Percentiles rank a stretch among this genome's conserved stretches.
Evolutionary conservation across 1,140 invertebrate species (phyloP).

Genomic region (Drosophila oshimai): DNA sequence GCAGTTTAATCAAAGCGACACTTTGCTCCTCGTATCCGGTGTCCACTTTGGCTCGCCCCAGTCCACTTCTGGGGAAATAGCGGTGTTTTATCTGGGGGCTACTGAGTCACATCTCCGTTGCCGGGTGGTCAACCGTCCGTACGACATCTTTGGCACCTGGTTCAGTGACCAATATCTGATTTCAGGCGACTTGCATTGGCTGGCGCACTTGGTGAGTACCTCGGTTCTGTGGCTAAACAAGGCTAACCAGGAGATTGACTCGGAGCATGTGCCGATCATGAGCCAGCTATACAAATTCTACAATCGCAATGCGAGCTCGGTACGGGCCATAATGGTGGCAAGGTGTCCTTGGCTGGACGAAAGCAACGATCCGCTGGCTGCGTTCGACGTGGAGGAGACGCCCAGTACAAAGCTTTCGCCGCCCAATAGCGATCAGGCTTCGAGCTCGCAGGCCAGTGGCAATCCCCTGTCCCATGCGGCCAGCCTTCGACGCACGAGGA

Average conservation of each 20-base stretch:
- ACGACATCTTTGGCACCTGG: constrained; percentile 95
- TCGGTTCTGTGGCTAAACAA: constrained; percentile 93
- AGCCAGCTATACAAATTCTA: constrained; percentile 91
- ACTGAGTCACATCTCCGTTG: constrained; percentile 89
- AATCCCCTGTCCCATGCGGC: constrained; percentile 66
- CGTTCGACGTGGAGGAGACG: neutral
- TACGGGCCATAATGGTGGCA: constrained; percentile 82
- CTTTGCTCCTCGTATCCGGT: constrained; percentile 92
- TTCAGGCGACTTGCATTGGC: constrained; percentile 91
- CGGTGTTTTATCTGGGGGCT: constrained; percentile 89
- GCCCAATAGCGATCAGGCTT: neutral
- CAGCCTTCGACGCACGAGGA: constrained; percentile 45
- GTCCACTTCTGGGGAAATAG: constrained; percentile 93
- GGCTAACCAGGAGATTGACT: constrained; percentile 90
- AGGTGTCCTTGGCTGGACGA: constrained; percentile 81
- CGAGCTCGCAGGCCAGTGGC: constrained; percentile 34
- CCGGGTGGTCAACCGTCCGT: constrained; percentile 92
- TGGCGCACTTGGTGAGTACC: constrained; percentile 90
- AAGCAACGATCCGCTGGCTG: constrained; percentile 60
- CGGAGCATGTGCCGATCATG: constrained; percentile 92
- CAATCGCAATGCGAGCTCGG: constrained; percentile 91
- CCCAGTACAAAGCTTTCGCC: neutral
- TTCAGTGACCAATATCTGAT: constrained; percentile 92
- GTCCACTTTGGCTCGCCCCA: constrained; percentile 92
- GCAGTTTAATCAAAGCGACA: constrained; percentile 93